Conservation (phyloP, 2,113 vertebrate species). For the Chaetodon auriga region DNA sequence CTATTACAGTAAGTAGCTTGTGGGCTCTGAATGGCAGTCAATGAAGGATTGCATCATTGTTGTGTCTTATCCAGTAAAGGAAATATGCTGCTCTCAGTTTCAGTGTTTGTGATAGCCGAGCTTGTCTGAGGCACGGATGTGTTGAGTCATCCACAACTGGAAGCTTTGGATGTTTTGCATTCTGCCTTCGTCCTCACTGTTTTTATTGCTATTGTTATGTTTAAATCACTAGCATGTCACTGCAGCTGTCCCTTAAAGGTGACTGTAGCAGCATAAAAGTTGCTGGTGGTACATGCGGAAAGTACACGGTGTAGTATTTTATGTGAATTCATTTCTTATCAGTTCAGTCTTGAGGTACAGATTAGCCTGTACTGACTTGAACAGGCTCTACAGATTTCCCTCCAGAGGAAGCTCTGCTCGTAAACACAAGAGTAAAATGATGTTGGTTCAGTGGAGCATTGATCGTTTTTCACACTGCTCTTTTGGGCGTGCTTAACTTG, state of each 20-base stretch:
- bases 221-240: neutral
- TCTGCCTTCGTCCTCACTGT: neutral
- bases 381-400: neutral
- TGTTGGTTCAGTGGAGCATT: conserved; percentile 45
- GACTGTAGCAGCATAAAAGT: neutral
- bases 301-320: neutral
- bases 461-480: conserved; percentile 60
- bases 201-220: neutral
- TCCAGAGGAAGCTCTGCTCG: conserved; percentile 12
- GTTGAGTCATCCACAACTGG: conserved; percentile 21
- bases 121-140: conserved; percentile 10
- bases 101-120: conserved; percentile 2
- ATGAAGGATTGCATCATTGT: conserved; percentile 45
- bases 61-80: conserved; percentile 29
- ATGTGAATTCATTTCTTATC: neutral
- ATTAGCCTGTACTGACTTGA: neutral
- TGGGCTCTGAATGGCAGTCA: conserved; percentile 32
- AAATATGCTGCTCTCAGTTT: conserved; percentile 47
- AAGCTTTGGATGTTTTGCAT: conserved; percentile 36
- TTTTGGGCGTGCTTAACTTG: conserved; percentile 53
- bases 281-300: neutral
- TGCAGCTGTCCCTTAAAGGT: neutral
- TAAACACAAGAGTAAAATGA: conserved; percentile 38
- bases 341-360: neutral
- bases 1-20: conserved; percentile 49